A percentile compares a stretch with the other conserved stretches of the same genome.
Evolutionary conservation across 2,797 vertebrate genomes (phyloP).

Genomic region (Uromys caudimaculatus): DNA sequence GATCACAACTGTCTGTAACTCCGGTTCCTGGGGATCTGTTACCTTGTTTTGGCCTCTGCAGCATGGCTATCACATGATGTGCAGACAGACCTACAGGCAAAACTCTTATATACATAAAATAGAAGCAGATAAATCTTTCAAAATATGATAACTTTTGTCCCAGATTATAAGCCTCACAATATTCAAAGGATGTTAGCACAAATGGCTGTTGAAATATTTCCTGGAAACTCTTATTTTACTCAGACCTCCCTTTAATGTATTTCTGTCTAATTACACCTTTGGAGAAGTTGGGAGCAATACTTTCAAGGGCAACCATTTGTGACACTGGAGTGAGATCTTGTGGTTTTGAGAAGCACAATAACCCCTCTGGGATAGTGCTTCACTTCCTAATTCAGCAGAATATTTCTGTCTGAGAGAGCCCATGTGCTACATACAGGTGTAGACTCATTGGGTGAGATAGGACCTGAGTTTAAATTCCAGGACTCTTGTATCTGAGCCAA

Average conservation of each 20-base stretch:
- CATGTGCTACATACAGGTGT: no score
- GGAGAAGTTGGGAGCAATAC: background rate
- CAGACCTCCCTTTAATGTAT: background rate
- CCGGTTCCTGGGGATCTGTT: background rate
- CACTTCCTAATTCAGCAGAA: background rate
- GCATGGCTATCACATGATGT: background rate
- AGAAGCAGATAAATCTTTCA: background rate
- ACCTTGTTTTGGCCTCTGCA: background rate
- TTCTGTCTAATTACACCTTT: background rate
- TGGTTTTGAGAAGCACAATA: background rate
- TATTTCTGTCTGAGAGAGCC: background rate
- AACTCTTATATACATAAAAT: background rate
- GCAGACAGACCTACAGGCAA: background rate
- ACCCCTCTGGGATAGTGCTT: background rate
- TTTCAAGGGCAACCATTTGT: background rate
- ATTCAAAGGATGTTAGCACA: background rate
- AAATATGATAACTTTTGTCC: background rate
- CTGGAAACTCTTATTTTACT: slow-evolving; percentile 7
- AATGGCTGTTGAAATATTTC: slow-evolving; percentile 23
- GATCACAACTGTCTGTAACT: background rate
- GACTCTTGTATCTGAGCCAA: background rate
- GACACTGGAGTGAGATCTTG: background rate
- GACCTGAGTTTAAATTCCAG: background rate
- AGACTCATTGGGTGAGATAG: fast-evolving
- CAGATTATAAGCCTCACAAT: slow-evolving; percentile 29